A percentile compares a stretch with the other conserved stretches of the same genome.
phyloP scores from a whole-genome alignment of 2,113 vertebrate genomes.

The Sphyrna mokarran region DNA sequence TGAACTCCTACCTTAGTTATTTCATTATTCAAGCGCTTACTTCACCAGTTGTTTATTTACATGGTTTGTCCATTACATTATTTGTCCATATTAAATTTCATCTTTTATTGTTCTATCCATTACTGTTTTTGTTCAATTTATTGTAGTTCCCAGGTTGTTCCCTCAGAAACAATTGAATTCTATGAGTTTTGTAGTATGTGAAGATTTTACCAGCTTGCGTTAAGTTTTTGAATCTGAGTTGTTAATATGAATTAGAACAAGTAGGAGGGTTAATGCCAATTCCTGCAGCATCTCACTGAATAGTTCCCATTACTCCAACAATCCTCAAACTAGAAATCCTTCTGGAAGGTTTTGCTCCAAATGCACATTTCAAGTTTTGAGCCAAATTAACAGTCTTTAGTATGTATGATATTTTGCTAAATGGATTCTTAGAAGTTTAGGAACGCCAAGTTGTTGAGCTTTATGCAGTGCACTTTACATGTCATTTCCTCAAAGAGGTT shows the following conservation, averaged over 20 bases:
- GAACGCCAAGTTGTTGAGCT: neutral
- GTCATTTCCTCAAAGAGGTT: neutral
- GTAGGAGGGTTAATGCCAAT: neutral
- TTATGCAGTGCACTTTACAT: neutral
- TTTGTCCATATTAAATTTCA: neutral
- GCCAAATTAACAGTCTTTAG: neutral
- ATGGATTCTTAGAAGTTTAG: neutral
- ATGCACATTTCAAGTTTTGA: neutral
- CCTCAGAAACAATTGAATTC: neutral
- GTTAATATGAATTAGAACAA: neutral
- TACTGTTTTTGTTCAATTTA: neutral
- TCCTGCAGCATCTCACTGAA: neutral
- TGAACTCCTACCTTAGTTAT: neutral
- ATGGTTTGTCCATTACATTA: too few species aligned
- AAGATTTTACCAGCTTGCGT: neutral
- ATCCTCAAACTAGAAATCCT: neutral
- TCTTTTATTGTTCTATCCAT: neutral
- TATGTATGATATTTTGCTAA: neutral
- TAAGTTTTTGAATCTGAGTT: neutral
- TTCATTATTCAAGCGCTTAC: neutral
- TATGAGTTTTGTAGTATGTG: neutral
- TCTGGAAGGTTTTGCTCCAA: neutral
- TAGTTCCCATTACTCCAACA: neutral
- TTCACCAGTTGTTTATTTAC: neutral
- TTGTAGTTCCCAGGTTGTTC: neutral